phyloP scores from a whole-genome alignment of 1,140 invertebrate species.

The Galendromus occidentalis region DNA sequence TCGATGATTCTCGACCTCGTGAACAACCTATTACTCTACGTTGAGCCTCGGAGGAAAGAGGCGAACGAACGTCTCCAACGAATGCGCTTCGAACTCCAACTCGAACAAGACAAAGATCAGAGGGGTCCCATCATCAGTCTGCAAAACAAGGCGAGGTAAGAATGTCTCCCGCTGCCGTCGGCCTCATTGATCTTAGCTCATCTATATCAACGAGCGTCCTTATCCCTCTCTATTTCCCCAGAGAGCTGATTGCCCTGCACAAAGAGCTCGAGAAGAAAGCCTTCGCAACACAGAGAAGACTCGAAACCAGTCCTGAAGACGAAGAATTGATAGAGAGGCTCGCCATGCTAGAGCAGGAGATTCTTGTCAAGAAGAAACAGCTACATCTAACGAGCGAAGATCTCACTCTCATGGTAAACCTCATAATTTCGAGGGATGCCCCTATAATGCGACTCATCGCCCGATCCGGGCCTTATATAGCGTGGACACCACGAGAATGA shows the following conservation, averaged over 20 bases:
- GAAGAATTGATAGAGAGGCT: slow-evolving; percentile 42
- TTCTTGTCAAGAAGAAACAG: slow-evolving; percentile 46
- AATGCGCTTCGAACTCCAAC: slow-evolving; percentile 76
- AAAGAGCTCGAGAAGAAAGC: slow-evolving; percentile 70
- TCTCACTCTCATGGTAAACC: slow-evolving; percentile 63
- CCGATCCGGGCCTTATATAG: too few relatives aligned
- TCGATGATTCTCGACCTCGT: slow-evolving; percentile 90
- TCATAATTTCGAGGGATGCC: too few relatives aligned
- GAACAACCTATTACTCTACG: slow-evolving; percentile 86
- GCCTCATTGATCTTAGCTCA: neutral
- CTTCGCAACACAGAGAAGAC: slow-evolving; percentile 59
- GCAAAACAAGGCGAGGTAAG: slow-evolving; percentile 54
- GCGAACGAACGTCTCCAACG: slow-evolving; percentile 64
- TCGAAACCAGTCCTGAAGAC: slow-evolving; percentile 43
- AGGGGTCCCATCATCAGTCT: slow-evolving; percentile 70
- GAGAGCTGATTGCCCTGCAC: slow-evolving; percentile 48
- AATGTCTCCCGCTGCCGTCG: too few relatives aligned
- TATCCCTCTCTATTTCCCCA: slow-evolving; percentile 20
- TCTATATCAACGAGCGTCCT: neutral
- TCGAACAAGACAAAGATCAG: slow-evolving; percentile 72
- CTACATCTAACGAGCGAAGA: slow-evolving; percentile 70
- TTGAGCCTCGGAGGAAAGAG: slow-evolving; percentile 83
- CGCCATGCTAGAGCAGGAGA: slow-evolving; percentile 44
- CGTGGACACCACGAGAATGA: too few relatives aligned
- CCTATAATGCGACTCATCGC: too few relatives aligned